phyloP scores from a whole-genome alignment of 2,888 invertebrate species.

The Idaea biselata region DNA sequence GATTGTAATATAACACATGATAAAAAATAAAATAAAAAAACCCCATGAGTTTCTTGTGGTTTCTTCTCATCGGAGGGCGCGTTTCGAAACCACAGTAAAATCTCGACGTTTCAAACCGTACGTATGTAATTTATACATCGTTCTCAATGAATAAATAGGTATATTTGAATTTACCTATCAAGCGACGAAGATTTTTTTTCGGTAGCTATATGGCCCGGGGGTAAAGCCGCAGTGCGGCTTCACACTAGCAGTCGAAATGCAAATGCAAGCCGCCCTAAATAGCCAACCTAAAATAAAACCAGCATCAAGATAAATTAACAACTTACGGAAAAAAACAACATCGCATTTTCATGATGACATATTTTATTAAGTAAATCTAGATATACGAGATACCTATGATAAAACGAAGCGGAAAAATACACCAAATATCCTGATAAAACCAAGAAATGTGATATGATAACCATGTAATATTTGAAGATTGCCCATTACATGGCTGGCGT shows the following conservation, averaged over 20 bases:
- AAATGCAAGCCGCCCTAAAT: background rate
- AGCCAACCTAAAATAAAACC: constrained; percentile 3
- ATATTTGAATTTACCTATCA: too few relatives aligned
- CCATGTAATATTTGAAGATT: constrained; percentile 23
- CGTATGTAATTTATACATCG: too few relatives aligned
- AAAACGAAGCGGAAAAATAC: constrained; percentile 20
- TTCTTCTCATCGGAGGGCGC: too few relatives aligned
- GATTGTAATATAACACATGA: too few relatives aligned
- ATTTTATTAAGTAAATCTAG: constrained; percentile 1
- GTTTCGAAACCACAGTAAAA: too few relatives aligned
- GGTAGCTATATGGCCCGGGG: too few relatives aligned
- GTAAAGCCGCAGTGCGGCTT: background rate
- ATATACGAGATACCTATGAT: constrained; percentile 6
- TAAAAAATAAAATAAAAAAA: too few relatives aligned
- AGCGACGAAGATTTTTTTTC: too few relatives aligned
- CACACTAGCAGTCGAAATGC: background rate
- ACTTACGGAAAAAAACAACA: background rate
- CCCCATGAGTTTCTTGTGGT: too few relatives aligned
- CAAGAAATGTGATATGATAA: constrained; percentile 27
- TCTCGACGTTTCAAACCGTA: too few relatives aligned
- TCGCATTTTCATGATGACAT: constrained; percentile 2
- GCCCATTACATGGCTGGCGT: constrained; percentile 36
- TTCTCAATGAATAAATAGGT: too few relatives aligned
- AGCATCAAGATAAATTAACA: constrained; percentile 5
- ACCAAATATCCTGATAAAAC: constrained; percentile 33